Conservation (phyloP, 2,113 vertebrate genomes). For the Plotosus lineatus region DNA sequence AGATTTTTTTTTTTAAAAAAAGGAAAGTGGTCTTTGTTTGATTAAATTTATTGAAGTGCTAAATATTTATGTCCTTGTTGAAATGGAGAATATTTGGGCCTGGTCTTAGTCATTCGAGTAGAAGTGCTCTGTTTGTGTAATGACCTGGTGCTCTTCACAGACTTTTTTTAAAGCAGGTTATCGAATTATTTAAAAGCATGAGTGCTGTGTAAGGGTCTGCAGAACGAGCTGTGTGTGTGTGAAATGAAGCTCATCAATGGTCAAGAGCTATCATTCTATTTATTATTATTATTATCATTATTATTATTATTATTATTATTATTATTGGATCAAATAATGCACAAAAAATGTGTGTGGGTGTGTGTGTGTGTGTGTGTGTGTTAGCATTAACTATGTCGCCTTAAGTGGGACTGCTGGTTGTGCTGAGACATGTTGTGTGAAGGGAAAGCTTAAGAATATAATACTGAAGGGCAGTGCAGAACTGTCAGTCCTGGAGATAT, state of each 20-base stretch:
- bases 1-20: no score
- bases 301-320: background rate
- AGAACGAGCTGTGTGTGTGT: constrained; percentile 13
- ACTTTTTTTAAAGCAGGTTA: background rate
- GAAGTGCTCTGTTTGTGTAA: background rate
- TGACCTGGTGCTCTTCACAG: constrained; percentile 2
- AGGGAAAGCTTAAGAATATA: constrained; percentile 16
- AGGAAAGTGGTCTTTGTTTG: background rate
- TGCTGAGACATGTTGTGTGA: constrained; percentile 41
- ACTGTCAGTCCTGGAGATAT: background rate
- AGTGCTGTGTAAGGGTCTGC: background rate
- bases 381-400: constrained; percentile 60
- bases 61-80: background rate
- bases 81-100: background rate
- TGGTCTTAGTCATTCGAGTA: background rate
- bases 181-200: background rate
- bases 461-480: background rate
- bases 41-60: background rate
- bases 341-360: constrained; percentile 2
- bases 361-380: constrained; percentile 37
- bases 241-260: constrained; percentile 3
- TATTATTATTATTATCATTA: background rate
- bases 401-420: constrained; percentile 53
- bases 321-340: background rate
- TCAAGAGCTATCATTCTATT: constrained; percentile 28